phyloP scores from a whole-genome alignment of 2,888 invertebrate species.

The Odontothrips loti region DNA sequence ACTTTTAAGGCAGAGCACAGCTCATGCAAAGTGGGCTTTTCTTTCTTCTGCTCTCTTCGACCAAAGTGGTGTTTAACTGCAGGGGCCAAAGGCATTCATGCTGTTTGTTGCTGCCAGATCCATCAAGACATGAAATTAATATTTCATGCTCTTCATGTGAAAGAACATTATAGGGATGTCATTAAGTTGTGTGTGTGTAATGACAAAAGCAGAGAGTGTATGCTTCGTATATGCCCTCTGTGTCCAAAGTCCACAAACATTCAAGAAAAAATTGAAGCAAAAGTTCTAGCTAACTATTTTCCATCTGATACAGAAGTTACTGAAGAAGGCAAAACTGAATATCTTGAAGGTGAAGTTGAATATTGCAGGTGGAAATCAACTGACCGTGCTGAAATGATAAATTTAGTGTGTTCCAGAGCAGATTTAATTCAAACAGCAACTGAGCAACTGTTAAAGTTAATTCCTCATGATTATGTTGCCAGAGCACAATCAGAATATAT shows the following conservation, averaged over 20 bases:
- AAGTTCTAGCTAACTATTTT: not conserved
- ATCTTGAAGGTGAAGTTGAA: not conserved
- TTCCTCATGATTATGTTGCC: slow-evolving; percentile 10
- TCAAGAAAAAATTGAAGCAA: not conserved
- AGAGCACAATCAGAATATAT: not conserved
- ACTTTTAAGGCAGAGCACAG: not conserved
- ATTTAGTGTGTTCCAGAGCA: slow-evolving; percentile 5
- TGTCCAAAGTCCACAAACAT: not conserved
- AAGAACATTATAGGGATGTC: not conserved
- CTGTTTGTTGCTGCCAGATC: not conserved
- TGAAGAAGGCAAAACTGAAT: not conserved
- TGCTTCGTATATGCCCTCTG: not conserved
- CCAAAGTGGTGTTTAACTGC: slow-evolving; percentile 21
- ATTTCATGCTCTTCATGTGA: not conserved
- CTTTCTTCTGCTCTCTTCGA: not conserved
- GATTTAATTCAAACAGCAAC: not conserved
- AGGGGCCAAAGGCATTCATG: slow-evolving; percentile 27
- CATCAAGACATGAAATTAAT: not conserved
- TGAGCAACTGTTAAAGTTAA: not conserved
- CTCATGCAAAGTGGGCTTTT: not conserved
- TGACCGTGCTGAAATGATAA: slow-evolving; percentile 8
- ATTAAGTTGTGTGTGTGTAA: slow-evolving; percentile 2
- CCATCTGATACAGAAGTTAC: not conserved
- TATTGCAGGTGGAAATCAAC: not conserved
- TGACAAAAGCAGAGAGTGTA: not conserved